Evolutionary conservation across 2,797 vertebrate genomes (phyloP).

Genomic region (Choloepus didactylus): DNA sequence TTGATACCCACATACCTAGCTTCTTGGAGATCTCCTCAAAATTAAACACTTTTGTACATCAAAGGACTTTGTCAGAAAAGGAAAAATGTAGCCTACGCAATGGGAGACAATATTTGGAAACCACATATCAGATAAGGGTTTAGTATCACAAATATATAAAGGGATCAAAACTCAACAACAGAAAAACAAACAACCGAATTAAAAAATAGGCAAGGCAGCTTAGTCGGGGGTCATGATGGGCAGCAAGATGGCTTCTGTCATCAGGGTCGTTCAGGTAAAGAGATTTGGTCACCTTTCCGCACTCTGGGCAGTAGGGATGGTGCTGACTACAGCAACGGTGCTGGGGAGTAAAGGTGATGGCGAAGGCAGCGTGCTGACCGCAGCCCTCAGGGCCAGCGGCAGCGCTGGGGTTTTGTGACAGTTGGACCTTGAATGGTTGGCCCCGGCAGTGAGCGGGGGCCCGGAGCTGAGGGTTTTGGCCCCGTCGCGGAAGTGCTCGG

Average conservation of each 20-base stretch:
- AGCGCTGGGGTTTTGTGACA: neutral
- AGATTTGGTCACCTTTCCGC: neutral
- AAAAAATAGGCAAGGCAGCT: constrained; percentile 18
- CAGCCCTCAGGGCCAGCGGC: neutral
- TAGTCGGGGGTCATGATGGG: constrained; percentile 93
- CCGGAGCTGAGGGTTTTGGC: neutral
- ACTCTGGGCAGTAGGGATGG: neutral
- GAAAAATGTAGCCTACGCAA: too few species aligned
- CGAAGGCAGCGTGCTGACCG: neutral
- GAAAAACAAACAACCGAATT: too few species aligned
- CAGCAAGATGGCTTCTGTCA: constrained; percentile 95
- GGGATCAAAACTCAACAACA: too few species aligned
- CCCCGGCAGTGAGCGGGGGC: neutral
- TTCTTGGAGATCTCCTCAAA: too few species aligned
- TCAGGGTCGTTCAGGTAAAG: constrained; percentile 94
- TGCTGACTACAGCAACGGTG: neutral
- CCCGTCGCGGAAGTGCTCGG: neutral
- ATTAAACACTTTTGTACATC: too few species aligned
- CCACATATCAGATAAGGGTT: too few species aligned
- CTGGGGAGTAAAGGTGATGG: neutral
- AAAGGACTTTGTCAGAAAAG: too few species aligned
- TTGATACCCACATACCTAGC: too few species aligned
- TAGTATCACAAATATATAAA: too few species aligned
- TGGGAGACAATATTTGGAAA: too few species aligned
- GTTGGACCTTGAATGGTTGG: neutral